These are phyloP conservation scores for Rana temporaria DNA, from an alignment of 2,113 vertebrate species.

Conservation along the genomic window DNA sequence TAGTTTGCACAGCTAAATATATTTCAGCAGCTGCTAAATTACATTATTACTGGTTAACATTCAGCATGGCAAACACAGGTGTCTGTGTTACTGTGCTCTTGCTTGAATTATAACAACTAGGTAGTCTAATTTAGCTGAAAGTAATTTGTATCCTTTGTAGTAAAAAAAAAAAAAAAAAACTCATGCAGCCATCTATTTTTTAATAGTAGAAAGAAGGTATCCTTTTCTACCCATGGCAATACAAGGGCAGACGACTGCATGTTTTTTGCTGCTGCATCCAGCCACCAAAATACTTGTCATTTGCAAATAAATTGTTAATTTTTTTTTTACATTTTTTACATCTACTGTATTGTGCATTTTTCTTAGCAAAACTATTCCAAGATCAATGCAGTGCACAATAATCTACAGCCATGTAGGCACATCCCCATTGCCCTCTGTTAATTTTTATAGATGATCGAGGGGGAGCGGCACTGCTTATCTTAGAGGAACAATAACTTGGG, in stretches of 20 bases:
- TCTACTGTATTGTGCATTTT: neutral
- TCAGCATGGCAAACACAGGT: constrained; percentile 27
- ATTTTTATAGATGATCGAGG: no score
- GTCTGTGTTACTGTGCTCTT: neutral
- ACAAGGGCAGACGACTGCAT: neutral
- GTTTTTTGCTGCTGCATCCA: neutral
- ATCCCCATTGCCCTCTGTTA: no score
- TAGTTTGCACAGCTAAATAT: neutral
- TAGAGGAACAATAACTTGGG: no score
- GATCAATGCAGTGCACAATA: neutral
- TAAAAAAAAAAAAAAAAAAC: constrained; percentile 4
- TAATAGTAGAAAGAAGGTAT: neutral
- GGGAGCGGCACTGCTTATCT: no score
- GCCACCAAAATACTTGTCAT: neutral
- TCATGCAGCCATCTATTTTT: constrained; percentile 13
- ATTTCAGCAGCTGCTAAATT: constrained; percentile 37
- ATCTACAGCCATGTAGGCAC: no score
- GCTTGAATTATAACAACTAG: constrained; percentile 40
- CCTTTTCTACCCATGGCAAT: neutral
- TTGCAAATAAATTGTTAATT: neutral
- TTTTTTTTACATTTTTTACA: neutral
- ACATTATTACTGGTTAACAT: neutral
- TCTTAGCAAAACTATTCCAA: no score
- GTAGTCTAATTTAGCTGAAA: constrained; percentile 7
- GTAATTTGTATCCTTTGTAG: neutral